A percentile compares a stretch with the other conserved stretches of the same genome.
phyloP scores from a whole-genome alignment of 2,888 invertebrate genomes.

The Candidula unifasciata region DNA sequence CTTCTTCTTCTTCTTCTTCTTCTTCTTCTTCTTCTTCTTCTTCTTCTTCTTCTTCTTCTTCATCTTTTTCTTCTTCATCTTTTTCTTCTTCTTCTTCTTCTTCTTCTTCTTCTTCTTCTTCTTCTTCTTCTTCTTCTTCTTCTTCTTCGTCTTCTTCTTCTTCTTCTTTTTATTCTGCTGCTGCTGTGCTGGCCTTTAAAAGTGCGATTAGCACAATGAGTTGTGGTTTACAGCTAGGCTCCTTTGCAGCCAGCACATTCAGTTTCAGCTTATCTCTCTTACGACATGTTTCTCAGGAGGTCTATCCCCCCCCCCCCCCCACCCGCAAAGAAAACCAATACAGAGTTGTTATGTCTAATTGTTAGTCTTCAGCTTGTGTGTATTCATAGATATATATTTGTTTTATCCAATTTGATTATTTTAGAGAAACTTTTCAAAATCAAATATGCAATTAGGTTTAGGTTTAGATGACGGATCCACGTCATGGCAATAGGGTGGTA shows the following conservation, averaged over 20 bases:
- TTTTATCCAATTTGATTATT: background rate
- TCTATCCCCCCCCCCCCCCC: background rate
- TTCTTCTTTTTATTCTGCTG: too few species aligned
- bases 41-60: constrained; percentile 9
- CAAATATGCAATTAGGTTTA: too few species aligned
- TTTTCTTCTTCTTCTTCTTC: constrained; percentile 17
- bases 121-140: constrained; percentile 19
- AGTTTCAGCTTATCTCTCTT: background rate
- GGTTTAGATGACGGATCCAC: too few species aligned
- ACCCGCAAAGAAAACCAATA: too few species aligned
- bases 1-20: constrained; percentile 12
- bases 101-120: constrained; percentile 31
- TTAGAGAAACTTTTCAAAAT: too few species aligned
- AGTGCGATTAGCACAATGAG: too few species aligned
- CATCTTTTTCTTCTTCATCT: too few species aligned
- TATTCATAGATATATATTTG: background rate
- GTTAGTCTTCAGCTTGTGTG: background rate
- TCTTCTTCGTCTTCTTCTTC: too few species aligned
- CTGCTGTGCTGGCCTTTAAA: too few species aligned
- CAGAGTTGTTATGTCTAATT: background rate
- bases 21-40: background rate
- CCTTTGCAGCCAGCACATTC: background rate
- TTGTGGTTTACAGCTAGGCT: background rate
- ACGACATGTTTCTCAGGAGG: background rate
- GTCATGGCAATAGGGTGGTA: too few species aligned